These are phyloP conservation scores for Hippocampus mohnikei DNA, from an alignment of 2,113 vertebrate genomes.

Conservation along the genomic window DNA sequence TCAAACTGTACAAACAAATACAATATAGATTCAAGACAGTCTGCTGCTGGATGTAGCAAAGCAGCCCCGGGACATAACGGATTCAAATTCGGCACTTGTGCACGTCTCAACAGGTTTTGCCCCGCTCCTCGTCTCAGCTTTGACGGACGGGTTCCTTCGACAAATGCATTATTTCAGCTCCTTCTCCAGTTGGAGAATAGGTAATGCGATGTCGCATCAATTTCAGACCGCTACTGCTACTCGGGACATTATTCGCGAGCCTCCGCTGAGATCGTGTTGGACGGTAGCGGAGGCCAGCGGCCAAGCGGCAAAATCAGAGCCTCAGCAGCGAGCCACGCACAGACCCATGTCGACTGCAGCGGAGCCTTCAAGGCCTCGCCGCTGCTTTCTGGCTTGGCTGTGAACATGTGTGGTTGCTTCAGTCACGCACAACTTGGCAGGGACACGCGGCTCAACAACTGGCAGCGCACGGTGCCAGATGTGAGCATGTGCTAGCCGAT, in stretches of 20 bases:
- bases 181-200: too few relatives aligned
- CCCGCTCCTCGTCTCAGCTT: too few relatives aligned
- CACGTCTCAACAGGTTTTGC: too few relatives aligned
- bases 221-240: neutral
- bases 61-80: too few relatives aligned
- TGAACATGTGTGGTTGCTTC: neutral
- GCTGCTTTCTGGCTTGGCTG: neutral
- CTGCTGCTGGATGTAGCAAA: too few relatives aligned
- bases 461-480: neutral
- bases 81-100: too few relatives aligned
- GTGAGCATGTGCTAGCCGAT: neutral
- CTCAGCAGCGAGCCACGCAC: neutral
- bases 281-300: neutral
- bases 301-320: neutral
- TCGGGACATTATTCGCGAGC: neutral
- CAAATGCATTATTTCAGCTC: too few relatives aligned
- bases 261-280: neutral
- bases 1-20: too few relatives aligned
- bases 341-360: neutral
- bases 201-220: neutral
- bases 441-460: neutral
- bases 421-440: neutral
- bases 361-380: neutral
- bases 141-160: too few relatives aligned
- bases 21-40: too few relatives aligned